phyloP scores from a whole-genome alignment of 1,140 invertebrate species.

The Drosophila yakuba region DNA sequence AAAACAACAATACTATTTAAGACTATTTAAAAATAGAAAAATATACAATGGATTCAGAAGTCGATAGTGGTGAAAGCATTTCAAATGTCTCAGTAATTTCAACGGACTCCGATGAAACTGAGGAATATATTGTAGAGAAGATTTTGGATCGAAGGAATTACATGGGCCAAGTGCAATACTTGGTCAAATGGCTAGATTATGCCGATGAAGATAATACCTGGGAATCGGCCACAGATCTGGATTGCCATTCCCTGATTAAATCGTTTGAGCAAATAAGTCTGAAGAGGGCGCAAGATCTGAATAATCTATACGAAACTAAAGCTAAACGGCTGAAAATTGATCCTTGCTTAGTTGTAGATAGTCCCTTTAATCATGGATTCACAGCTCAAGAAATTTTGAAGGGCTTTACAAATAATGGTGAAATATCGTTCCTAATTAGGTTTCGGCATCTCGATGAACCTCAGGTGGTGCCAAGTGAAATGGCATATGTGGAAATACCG shows the following conservation, averaged over 20 bases:
- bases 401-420: neutral
- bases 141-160: conserved; percentile 18
- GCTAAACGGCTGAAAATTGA: conserved; percentile 48
- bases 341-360: conserved; percentile 9
- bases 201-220: conserved; percentile 41
- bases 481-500: conserved; percentile 43
- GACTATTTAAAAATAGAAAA: neutral
- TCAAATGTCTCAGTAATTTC: neutral
- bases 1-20: neutral
- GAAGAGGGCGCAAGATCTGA: neutral
- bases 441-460: conserved; percentile 17
- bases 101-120: neutral
- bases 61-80: too few relatives aligned
- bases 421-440: conserved; percentile 31
- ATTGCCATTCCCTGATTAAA: conserved; percentile 3
- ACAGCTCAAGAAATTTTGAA: conserved; percentile 15
- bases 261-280: conserved; percentile 7
- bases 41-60: neutral
- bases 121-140: conserved; percentile 22
- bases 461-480: neutral
- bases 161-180: conserved; percentile 20
- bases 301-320: conserved; percentile 17
- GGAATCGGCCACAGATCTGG: conserved; percentile 17
- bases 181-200: conserved; percentile 34
- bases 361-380: conserved; percentile 29